Conservation (phyloP, 1,140 invertebrate genomes). For the Drosophila asahinai region DNA sequence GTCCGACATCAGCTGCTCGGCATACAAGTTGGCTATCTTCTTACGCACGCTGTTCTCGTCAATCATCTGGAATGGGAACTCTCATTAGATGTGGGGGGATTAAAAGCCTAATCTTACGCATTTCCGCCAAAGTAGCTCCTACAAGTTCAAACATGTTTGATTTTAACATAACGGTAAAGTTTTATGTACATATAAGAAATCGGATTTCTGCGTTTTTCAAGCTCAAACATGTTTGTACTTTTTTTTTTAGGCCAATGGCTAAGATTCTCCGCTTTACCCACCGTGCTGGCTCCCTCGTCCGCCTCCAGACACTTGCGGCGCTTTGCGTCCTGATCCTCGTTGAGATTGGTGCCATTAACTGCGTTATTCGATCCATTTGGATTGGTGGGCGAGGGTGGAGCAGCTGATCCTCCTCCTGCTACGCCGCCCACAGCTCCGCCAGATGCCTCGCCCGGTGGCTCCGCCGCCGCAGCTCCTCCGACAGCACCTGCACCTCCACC, state of each 20-base stretch:
- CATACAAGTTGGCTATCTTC: slow-evolving; percentile 93
- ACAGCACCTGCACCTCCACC: slow-evolving; percentile 25
- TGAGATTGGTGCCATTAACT: slow-evolving; percentile 17
- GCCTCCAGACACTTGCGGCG: slow-evolving; percentile 69
- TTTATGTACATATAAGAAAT: no score
- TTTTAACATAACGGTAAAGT: no score
- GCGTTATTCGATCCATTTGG: slow-evolving; percentile 27
- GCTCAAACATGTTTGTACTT: no score
- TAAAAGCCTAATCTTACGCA: no score
- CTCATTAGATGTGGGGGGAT: neutral
- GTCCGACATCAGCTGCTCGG: slow-evolving; percentile 94
- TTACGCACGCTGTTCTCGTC: slow-evolving; percentile 92
- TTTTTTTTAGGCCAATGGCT: no score
- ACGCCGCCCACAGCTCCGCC: slow-evolving; percentile 25
- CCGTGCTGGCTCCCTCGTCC: slow-evolving; percentile 72
- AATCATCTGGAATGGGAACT: slow-evolving; percentile 87
- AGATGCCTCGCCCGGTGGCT: slow-evolving; percentile 7
- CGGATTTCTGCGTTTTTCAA: no score
- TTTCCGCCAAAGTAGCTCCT: no score
- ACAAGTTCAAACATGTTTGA: no score
- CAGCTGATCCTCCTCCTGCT: slow-evolving; percentile 16
- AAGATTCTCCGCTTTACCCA: slow-evolving; percentile 36
- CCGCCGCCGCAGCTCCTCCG: slow-evolving; percentile 19
- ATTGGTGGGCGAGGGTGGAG: slow-evolving; percentile 10
- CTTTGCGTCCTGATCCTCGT: slow-evolving; percentile 70